Percentiles rank a stretch among this genome's conserved stretches.
phyloP scores from a whole-genome alignment of 2,113 vertebrate species.

The Sylvietta virens region DNA sequence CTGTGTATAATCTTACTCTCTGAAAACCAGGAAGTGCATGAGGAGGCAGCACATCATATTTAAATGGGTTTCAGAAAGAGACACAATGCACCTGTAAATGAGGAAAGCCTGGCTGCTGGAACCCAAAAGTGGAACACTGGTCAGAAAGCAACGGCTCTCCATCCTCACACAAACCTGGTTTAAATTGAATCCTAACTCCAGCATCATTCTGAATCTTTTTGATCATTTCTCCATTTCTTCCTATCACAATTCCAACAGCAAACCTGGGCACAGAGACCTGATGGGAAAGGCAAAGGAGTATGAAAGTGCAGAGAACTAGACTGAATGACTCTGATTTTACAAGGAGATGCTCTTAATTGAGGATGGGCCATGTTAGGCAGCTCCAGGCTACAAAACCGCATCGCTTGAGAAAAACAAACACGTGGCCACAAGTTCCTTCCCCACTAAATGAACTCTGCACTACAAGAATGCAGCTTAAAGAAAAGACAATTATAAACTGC shows the following conservation, averaged over 20 bases:
- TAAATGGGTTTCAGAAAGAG: constrained; percentile 22
- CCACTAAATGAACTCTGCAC: not conserved
- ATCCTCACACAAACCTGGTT: constrained; percentile 84
- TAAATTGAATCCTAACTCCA: constrained; percentile 97
- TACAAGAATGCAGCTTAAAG: constrained; percentile 33
- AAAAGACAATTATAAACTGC: not conserved
- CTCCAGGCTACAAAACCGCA: constrained; percentile 29
- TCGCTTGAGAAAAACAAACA: not conserved
- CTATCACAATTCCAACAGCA: constrained; percentile 97
- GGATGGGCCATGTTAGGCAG: not conserved
- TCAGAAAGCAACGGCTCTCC: not conserved
- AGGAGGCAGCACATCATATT: constrained; percentile 8
- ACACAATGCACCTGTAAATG: not conserved
- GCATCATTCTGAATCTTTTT: constrained; percentile 99
- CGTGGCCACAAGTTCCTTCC: constrained; percentile 15
- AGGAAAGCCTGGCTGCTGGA: constrained; percentile 22
- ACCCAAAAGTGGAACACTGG: not conserved
- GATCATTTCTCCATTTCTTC: constrained; percentile 98
- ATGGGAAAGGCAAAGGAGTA: constrained; percentile 44
- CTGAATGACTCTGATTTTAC: constrained; percentile 9
- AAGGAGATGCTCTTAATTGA: not conserved
- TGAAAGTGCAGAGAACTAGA: constrained; percentile 35
- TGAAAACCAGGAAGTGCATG: constrained; percentile 1
- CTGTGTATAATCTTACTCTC: not conserved
- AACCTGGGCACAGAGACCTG: constrained; percentile 96